Evolutionary conservation across 2,797 vertebrate genomes (phyloP).

Genomic region (Labeo calbasu): DNA sequence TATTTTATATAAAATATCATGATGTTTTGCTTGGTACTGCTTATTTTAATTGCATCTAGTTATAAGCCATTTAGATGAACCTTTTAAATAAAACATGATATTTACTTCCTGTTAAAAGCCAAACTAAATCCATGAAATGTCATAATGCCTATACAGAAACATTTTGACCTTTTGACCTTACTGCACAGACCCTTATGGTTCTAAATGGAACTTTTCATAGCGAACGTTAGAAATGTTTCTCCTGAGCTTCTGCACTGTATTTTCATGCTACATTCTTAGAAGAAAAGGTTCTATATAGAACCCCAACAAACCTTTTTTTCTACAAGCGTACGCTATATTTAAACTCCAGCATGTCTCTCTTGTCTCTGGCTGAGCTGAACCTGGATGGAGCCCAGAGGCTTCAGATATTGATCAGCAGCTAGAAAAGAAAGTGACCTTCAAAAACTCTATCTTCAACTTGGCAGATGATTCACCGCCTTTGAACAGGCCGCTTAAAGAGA

Average conservation of each 20-base stretch:
- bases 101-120: not conserved
- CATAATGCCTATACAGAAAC: not conserved
- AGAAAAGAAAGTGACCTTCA: constrained; percentile 42
- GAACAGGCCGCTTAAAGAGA: constrained; percentile 41
- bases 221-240: no score
- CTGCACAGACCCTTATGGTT: not conserved
- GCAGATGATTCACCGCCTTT: constrained; percentile 41
- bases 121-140: not conserved
- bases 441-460: constrained; percentile 32
- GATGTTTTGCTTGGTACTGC: not conserved
- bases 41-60: not conserved
- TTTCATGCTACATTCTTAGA: no score
- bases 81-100: not conserved
- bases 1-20: not conserved
- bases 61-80: not conserved
- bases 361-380: constrained; percentile 12
- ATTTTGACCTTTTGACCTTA: not conserved
- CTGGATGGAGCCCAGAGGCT: constrained; percentile 28
- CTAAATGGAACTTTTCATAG: no score
- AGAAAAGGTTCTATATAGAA: no score
- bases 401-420: constrained; percentile 34
- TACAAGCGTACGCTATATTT: not conserved
- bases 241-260: no score
- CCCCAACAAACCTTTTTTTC: no score
- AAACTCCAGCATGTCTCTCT: constrained; percentile 11